These are phyloP conservation scores for Heteromurus nitidus DNA, from an alignment of 2,888 invertebrate species.

Conservation along the genomic window DNA sequence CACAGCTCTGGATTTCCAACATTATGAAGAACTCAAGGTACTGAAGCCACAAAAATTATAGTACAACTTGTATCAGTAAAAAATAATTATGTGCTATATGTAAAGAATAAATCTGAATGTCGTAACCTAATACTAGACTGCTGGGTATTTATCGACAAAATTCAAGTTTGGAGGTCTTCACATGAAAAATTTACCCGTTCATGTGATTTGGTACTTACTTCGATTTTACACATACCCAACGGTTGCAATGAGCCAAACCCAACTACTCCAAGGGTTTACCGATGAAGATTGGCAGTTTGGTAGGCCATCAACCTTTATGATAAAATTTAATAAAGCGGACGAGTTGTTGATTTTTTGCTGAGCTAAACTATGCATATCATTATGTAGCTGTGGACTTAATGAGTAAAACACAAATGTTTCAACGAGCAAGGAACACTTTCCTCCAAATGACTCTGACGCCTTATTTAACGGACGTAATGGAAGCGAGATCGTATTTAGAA, in stretches of 20 bases:
- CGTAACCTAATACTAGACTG: constrained; percentile 4
- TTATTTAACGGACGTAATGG: constrained; percentile 51
- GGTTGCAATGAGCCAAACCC: constrained; percentile 43
- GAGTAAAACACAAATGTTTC: constrained; percentile 55
- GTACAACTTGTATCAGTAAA: not conserved
- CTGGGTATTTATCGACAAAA: constrained; percentile 48
- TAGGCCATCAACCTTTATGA: not conserved
- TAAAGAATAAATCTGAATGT: not conserved
- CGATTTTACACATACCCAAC: constrained; percentile 51
- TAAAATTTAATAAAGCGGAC: not conserved
- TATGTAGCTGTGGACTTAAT: constrained; percentile 21
- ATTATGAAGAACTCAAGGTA: constrained; percentile 59
- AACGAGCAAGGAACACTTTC: constrained; percentile 36
- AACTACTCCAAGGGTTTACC: constrained; percentile 50
- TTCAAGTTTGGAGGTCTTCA: constrained; percentile 53
- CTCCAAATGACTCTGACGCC: constrained; percentile 53
- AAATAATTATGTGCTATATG: not conserved
- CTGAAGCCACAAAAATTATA: not conserved
- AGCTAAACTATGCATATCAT: not conserved
- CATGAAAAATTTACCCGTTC: constrained; percentile 40
- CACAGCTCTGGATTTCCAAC: constrained; percentile 49
- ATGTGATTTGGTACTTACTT: constrained; percentile 53
- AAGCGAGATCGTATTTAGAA: constrained; percentile 45
- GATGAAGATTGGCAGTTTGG: constrained; percentile 55
- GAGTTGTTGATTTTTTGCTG: too few species aligned